Conservation (phyloP, 1,140 invertebrate genomes). For the Lysiphlebus fabarum region DNA sequence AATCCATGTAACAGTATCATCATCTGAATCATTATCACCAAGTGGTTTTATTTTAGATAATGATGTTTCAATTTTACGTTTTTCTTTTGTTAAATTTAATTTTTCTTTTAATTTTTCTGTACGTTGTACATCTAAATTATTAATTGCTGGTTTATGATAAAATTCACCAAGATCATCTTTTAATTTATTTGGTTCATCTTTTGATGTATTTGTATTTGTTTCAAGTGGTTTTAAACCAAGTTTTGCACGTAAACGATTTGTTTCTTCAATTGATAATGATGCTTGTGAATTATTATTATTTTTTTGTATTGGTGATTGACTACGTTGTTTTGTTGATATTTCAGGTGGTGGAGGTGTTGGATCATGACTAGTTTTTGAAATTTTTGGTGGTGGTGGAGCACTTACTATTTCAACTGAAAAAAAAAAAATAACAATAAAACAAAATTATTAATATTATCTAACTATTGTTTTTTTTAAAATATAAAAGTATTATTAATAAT, state of each 20-base stretch:
- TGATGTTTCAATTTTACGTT: conserved; percentile 68
- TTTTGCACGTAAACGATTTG: conserved; percentile 87
- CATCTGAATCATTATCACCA: conserved; percentile 74
- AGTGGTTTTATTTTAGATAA: conserved; percentile 63
- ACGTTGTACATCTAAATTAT: conserved; percentile 71
- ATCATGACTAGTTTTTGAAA: conserved; percentile 43
- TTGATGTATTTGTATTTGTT: conserved; percentile 52
- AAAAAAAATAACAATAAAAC: conserved; percentile 27
- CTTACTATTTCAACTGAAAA: conserved; percentile 49
- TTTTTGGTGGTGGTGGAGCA: conserved; percentile 48
- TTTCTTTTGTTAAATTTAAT: conserved; percentile 73
- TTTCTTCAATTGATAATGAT: conserved; percentile 81
- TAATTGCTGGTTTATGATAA: conserved; percentile 88
- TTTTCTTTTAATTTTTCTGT: conserved; percentile 83
- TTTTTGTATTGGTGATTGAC: conserved; percentile 47
- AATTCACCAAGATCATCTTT: conserved; percentile 86
- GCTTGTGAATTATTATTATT: too few species aligned
- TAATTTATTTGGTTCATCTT: conserved; percentile 57
- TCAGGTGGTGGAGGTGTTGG: conserved; percentile 49
- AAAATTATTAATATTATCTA: conserved; percentile 9
- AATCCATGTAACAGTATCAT: conserved; percentile 77
- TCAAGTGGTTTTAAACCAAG: conserved; percentile 91
- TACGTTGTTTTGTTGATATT: conserved; percentile 39
- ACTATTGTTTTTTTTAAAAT: too few species aligned
- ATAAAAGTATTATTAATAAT: too few species aligned